Base-by-base conservation (phyloP, 2,113 vertebrate genomes). In the Neodon shergylaensis region DNA sequence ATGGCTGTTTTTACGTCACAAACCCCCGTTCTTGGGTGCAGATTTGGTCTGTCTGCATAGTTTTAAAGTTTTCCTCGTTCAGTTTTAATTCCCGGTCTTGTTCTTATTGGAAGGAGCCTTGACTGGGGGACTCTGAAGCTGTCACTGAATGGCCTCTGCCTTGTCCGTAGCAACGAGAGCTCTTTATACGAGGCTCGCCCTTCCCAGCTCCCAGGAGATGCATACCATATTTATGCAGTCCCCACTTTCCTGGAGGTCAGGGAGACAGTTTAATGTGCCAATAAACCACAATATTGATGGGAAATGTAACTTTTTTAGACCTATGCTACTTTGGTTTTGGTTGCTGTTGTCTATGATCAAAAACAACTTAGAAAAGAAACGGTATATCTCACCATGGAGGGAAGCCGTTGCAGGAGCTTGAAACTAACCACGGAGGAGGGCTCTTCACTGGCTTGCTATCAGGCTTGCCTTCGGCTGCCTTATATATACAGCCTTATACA, bases 1-100 rank as follows among this genome's bases (percentile, higher is more conserved):
- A 54, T 92, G 83, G 52, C 4, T 90, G 10, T 74, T 92, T 84
- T 93, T 87, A 90, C 81, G 39, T 79, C n/a, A 92, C 22, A 94
- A 90, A 65, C 61, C 42, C n/a, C 76, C 2, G 44, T 96, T 78
- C 76, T 95, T n/a, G 42, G 13, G 5, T 22, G 42, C 77, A 33
- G 52, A n/a, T 54, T 76, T 70, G 68, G 19, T 90, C 63, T 79
- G 49, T 28, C 44, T 61, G 84, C 82, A 70, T 63, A 74, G 42
- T 70, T 93, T 42, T 74, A 31, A 88, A 70, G 24, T 92, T 87
- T 95, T 74, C 79, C 90, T 90, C 63, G 61, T 58, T 39, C 76
- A 42, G 39, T 77, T 84, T 87, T 92, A 88, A 93, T 72, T 92
- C 44, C 49, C 28, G 9, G 49, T 72, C 44, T 85, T 61, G 22